Evolutionary conservation across 2,888 invertebrate species (phyloP).

Genomic region (Gryllus longicercus): DNA sequence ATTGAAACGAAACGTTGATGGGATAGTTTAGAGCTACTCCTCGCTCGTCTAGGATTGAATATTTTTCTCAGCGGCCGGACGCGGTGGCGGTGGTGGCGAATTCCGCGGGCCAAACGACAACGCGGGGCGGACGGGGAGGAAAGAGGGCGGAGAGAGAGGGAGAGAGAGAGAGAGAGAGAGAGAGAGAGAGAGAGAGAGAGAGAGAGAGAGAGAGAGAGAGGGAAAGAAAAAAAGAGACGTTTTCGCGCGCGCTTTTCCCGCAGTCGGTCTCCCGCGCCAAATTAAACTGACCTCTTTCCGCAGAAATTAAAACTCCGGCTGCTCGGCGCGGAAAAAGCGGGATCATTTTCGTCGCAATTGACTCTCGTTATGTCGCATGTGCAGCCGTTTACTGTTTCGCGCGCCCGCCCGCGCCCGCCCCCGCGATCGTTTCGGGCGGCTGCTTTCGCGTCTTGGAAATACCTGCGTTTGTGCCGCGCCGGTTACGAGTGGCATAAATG

Average conservation of each 20-base stretch:
- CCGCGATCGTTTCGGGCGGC: too few relatives aligned
- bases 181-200: neutral
- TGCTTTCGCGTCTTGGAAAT: too few relatives aligned
- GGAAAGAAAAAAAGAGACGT: neutral
- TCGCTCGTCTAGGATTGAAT: neutral
- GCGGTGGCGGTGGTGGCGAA: neutral
- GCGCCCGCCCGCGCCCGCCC: too few relatives aligned
- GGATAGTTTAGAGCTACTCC: neutral
- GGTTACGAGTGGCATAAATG: too few relatives aligned
- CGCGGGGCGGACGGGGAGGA: neutral
- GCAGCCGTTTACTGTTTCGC: too few relatives aligned
- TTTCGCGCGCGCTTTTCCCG: neutral
- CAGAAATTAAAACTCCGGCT: conserved; percentile 1
- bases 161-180: neutral
- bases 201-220: neutral
- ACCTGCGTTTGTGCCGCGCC: too few relatives aligned
- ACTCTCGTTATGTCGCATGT: neutral
- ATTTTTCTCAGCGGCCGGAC: neutral
- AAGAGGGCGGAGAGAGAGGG: neutral
- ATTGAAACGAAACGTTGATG: conserved; percentile 17
- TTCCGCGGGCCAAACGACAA: neutral
- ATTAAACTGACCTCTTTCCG: conserved; percentile 17
- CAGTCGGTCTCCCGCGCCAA: conserved; percentile 17
- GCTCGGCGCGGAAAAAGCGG: neutral
- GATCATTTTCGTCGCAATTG: neutral